Evolutionary conservation across 1,140 invertebrate species (phyloP).

Genomic region (Monomorium pharaonis): DNA sequence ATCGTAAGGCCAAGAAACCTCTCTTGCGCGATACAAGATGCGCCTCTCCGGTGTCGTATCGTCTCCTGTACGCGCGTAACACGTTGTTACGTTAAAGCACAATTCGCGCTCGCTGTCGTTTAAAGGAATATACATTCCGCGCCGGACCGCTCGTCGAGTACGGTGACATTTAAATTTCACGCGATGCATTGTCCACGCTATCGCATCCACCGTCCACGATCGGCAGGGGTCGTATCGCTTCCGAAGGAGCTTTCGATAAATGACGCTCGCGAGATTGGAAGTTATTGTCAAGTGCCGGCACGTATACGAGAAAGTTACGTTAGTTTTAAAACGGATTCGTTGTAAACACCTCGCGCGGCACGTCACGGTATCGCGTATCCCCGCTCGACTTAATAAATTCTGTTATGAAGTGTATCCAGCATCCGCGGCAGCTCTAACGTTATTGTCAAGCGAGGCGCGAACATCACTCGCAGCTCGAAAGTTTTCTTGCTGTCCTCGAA

Average conservation of each 20-base stretch:
- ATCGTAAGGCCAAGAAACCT: conserved; percentile 1
- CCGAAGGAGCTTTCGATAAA: background rate
- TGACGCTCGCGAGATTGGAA: background rate
- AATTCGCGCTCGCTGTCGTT: conserved; percentile 6
- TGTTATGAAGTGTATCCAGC: conserved; percentile 1
- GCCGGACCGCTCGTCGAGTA: background rate
- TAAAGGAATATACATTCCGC: background rate
- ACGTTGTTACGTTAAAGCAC: background rate
- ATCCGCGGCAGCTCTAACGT: conserved; percentile 26
- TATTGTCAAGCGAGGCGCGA: conserved; percentile 37
- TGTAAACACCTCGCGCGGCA: background rate
- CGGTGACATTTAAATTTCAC: background rate
- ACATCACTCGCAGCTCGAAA: conserved; percentile 31
- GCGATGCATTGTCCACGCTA: background rate
- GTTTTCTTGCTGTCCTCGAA: conserved; percentile 4
- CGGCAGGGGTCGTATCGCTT: background rate
- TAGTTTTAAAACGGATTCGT: background rate
- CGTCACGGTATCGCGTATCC: conserved; percentile 16
- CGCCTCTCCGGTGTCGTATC: conserved; percentile 11
- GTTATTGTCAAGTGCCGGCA: background rate
- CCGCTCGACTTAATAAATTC: background rate
- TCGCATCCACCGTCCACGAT: too few relatives aligned
- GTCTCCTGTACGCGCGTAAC: background rate
- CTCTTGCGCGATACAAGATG: background rate
- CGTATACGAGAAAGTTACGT: background rate